Base-by-base conservation (phyloP, 1,140 invertebrate species). In the Calycopis cecrops region DNA sequence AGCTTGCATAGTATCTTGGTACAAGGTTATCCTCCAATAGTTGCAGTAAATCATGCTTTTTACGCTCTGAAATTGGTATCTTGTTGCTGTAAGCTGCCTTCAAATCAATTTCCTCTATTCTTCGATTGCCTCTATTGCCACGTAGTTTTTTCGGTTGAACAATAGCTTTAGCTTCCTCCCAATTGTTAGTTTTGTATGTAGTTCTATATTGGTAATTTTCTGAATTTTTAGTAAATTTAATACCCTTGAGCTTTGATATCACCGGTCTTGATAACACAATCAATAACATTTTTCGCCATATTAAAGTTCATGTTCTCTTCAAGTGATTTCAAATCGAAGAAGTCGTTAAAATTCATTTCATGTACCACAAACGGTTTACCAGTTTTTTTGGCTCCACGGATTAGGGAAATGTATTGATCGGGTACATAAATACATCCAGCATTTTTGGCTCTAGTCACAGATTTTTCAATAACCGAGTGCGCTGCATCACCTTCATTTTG, bases 391-490 rank as follows among this genome's bases (percentile, higher is more conserved):
- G 72, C 62, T 40, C 51, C 40, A 44, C 64, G 37, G 35, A 73
- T 75, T 51, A 75, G 12, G 38, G 55, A 44, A 35, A 61, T 50
- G 38, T 76, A 65, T 66, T 76, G 71, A 9, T 64, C 68, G 34
- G 70, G 63, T 35, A 59, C 37, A 57, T 67, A 69, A 16, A 65
- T 67, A 34, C 55, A 60, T 9, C 60, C 60, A 61, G 63, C 60
- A 56, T 65, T 67, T 56, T 67, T 64, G 9, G 56, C 62, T 61
- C 65, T 65, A 52, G 54, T 63, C 28, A 69, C 53, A 16, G 50
- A 34, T 59, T 65, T 74, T 62, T 75, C 67, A n/a, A 78, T 77
- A 21, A 69, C 48, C 14, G 69, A 69, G 66, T 79, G 74, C 9
- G 63, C 63, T 21, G 48, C 59, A 48, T 79, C 76, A 8, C 63